Percentiles rank a stretch among this genome's conserved stretches.
These are phyloP conservation scores for Corythornis vintsioides DNA, from an alignment of 2,113 vertebrate genomes.

Conservation along the genomic window DNA sequence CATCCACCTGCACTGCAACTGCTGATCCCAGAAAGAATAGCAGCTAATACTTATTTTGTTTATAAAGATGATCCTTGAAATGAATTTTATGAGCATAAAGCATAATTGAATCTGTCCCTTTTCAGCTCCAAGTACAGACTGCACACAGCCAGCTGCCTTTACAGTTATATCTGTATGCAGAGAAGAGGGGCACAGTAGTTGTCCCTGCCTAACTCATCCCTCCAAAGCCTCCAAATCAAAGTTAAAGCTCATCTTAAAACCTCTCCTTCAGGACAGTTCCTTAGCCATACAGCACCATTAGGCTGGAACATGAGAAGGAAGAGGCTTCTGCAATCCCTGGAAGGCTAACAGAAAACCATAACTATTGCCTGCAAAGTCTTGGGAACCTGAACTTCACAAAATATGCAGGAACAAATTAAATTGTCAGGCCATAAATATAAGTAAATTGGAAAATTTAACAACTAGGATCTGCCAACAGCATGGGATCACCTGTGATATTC, in stretches of 20 bases:
- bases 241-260: not conserved
- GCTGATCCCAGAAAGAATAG: not conserved
- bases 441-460: not conserved
- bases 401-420: not conserved
- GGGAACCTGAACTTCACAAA: not conserved
- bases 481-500: not conserved
- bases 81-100: not conserved
- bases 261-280: not conserved
- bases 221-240: not conserved
- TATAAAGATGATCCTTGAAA: not conserved
- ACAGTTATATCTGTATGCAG: not conserved
- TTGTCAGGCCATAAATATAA: not conserved
- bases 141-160: not conserved
- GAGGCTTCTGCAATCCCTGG: not conserved
- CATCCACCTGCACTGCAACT: not conserved
- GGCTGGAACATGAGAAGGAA: not conserved
- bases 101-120: not conserved
- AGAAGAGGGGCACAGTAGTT: not conserved
- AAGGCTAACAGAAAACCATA: not conserved
- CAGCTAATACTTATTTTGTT: not conserved
- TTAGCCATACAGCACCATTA: not conserved
- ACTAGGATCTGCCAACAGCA: not conserved
- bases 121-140: not conserved
- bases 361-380: not conserved
- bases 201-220: not conserved